Conservation (phyloP, 1,140 invertebrate species). For the Ceratoteleas bidentatus region DNA sequence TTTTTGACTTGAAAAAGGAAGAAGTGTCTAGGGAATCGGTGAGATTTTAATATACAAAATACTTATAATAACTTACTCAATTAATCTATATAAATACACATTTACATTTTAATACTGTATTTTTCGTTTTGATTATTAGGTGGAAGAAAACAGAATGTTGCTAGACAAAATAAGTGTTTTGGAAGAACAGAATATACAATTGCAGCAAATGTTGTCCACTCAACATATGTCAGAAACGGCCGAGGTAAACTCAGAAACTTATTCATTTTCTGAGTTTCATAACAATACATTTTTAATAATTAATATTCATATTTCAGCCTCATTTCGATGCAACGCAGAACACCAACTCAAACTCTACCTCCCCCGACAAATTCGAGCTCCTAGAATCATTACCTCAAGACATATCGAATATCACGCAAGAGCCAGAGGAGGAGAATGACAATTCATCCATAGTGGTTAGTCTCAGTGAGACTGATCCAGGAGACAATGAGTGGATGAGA, state of each 20-base stretch:
- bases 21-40: slow-evolving; percentile 73
- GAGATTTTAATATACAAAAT: slow-evolving; percentile 31
- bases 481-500: slow-evolving; percentile 78
- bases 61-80: slow-evolving; percentile 7
- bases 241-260: slow-evolving; percentile 30
- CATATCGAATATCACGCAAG: slow-evolving; percentile 69
- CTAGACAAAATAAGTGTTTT: slow-evolving; percentile 81
- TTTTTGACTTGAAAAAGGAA: slow-evolving; percentile 75
- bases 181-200: slow-evolving; percentile 83
- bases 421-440: slow-evolving; percentile 73
- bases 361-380: slow-evolving; percentile 78
- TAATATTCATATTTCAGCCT: too few relatives aligned
- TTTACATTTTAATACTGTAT: slow-evolving; percentile 12
- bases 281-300: too few relatives aligned
- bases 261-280: not conserved
- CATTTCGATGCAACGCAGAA: slow-evolving; percentile 72
- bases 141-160: slow-evolving; percentile 82
- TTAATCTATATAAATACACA: not conserved
- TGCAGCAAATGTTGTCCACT: slow-evolving; percentile 74
- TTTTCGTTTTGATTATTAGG: slow-evolving; percentile 51
- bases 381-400: slow-evolving; percentile 74
- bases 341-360: slow-evolving; percentile 76
- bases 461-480: slow-evolving; percentile 77
- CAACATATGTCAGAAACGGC: slow-evolving; percentile 15
- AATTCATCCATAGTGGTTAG: slow-evolving; percentile 76